A percentile compares a stretch with the other conserved stretches of the same genome.
Evolutionary conservation across 2,113 vertebrate species (phyloP).

Genomic region (Cochlearius cochlearius): DNA sequence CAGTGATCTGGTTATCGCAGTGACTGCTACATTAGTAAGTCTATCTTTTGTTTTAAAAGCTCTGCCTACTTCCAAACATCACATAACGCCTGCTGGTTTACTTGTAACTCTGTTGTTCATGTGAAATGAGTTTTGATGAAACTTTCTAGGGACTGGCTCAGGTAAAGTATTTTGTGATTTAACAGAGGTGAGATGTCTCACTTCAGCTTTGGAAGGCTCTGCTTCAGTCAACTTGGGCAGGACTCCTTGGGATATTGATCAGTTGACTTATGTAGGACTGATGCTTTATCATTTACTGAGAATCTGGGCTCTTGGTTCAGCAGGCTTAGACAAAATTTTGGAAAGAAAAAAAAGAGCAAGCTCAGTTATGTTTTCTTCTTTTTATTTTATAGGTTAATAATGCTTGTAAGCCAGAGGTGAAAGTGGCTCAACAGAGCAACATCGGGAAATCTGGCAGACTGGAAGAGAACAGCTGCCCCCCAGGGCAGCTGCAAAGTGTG

Average conservation of each 20-base stretch:
- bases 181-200: background rate
- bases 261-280: background rate
- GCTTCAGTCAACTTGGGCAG: background rate
- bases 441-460: conserved; percentile 41
- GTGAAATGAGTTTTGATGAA: background rate
- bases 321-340: background rate
- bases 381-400: conserved; percentile 60
- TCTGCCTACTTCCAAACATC: background rate
- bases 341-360: background rate
- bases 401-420: conserved; percentile 46
- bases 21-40: background rate
- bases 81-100: background rate
- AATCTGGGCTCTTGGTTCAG: background rate
- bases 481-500: background rate
- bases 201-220: background rate
- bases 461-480: conserved; percentile 52
- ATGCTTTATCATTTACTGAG: background rate
- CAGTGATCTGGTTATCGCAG: background rate
- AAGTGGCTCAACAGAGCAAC: conserved; percentile 12
- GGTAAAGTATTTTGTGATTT: background rate
- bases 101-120: background rate
- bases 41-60: background rate
- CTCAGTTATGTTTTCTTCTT: background rate
- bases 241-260: background rate
- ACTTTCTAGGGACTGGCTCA: background rate